Evolutionary conservation across 2,888 invertebrate genomes (phyloP), one percentile per base, ranked within the genome.

Genomic region (Empis stercorea): DNA sequence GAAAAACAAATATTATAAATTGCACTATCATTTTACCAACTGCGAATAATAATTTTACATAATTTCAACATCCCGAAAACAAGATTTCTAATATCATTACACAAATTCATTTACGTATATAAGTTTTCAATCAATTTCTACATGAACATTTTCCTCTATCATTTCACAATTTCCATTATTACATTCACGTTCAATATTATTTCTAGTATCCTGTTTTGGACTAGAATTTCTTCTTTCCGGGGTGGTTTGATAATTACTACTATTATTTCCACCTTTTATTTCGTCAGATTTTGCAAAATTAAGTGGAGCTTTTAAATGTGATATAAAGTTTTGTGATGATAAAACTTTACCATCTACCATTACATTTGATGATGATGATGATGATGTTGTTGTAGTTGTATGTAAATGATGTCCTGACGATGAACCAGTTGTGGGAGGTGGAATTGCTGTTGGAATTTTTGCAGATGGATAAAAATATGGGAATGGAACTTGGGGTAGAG

Each of bases 381-480:
- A 44, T 36, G 52, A 49, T 14, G 51, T 47, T 53, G 40, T 2
- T 53, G 44, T 30, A 47, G 48, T 15, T 44, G 47, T n/a, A 4
- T 40, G 43, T 20, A 46, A 27, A 32, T 51, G 48, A 34, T 20
- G 39, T 16, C 41, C 52, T 41, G 43, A 27, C 1, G 48, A 27
- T 13, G 45, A 51, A 23, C 52, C 51, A 36, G 48, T 16, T 46
- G 48, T 48, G 43, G 66, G 66, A 41, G 70, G 65, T 16, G 70
- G 68, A 48, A 69, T 66, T 39, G 65, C 62, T 23, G 65, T 66
- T 5, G 66, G 66, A 44, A 66, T 58, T 56, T 70, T 70, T 1
- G 65, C 55, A 46, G 68, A 64, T 34, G 65, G 58, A 55, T 70
- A 70, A 49, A 70, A 65, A 50, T 70, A 70, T 15, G 70, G 64